A percentile compares a stretch with the other conserved stretches of the same genome.
These are phyloP conservation scores for Harpalus rufipes DNA, from an alignment of 2,888 invertebrate species.

Conservation along the genomic window DNA sequence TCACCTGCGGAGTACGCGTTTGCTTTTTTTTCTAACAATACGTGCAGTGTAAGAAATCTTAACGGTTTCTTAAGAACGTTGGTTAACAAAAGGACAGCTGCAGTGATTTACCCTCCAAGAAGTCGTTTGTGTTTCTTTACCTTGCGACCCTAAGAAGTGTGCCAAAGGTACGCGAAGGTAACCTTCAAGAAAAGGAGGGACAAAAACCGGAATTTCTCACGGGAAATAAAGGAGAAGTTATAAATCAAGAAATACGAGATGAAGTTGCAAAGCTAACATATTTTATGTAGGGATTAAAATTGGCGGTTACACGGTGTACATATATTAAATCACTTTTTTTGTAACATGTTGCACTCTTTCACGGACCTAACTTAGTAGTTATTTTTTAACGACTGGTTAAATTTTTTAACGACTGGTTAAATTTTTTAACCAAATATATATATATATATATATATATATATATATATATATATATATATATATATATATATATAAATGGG, in stretches of 20 bases:
- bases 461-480: no score
- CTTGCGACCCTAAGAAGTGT: slow-evolving; percentile 62
- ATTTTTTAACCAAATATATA: no score
- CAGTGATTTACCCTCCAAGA: slow-evolving; percentile 58
- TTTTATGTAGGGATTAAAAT: no score
- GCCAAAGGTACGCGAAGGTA: slow-evolving; percentile 24
- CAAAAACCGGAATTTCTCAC: slow-evolving; percentile 47
- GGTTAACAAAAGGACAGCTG: slow-evolving; percentile 58
- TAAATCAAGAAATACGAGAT: neutral
- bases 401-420: no score
- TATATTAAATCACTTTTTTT: no score
- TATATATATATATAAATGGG: no score
- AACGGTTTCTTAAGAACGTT: slow-evolving; percentile 66
- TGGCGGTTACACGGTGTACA: no score
- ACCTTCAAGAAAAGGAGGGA: slow-evolving; percentile 41
- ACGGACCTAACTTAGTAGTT: no score
- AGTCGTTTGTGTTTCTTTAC: slow-evolving; percentile 29
- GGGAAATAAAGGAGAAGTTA: neutral
- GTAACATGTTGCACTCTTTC: no score
- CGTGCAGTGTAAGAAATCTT: slow-evolving; percentile 29
- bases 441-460: no score
- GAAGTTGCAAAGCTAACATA: neutral
- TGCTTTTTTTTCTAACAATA: slow-evolving; percentile 4
- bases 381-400: no score
- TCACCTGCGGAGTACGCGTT: slow-evolving; percentile 40